phyloP scores from a whole-genome alignment of 2,888 invertebrate genomes.

The Conomelus anceps region DNA sequence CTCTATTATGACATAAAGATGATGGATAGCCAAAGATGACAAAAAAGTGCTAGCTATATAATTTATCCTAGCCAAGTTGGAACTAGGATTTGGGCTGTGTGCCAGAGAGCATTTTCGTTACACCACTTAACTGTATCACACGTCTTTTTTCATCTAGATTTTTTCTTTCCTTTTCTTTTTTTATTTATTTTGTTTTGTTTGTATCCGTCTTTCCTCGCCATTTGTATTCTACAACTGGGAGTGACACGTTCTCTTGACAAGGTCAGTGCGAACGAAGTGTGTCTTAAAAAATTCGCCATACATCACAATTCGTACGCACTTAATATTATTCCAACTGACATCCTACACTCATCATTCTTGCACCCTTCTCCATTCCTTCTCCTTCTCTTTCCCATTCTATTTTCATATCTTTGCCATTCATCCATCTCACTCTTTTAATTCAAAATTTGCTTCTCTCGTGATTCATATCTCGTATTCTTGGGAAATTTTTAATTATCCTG shows the following conservation, averaged over 20 bases:
- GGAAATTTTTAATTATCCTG: too few species aligned
- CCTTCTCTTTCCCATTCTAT: too few species aligned
- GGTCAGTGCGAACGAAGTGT: background rate
- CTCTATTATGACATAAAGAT: background rate
- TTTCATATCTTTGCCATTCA: background rate
- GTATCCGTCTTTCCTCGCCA: background rate
- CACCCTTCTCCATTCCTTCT: background rate
- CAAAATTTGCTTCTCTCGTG: too few species aligned
- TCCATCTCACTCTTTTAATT: background rate
- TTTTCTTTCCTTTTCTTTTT: background rate
- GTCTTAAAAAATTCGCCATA: background rate
- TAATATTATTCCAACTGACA: background rate
- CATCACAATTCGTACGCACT: background rate
- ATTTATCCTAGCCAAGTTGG: background rate
- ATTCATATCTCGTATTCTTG: too few species aligned
- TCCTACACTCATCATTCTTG: background rate
- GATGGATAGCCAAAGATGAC: background rate
- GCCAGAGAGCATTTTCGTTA: background rate
- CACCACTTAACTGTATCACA: background rate
- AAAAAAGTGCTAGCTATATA: background rate
- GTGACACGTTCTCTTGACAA: background rate
- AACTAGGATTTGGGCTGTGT: background rate
- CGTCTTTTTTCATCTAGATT: background rate
- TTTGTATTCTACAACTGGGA: background rate
- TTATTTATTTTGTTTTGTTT: too few species aligned